phyloP scores from a whole-genome alignment of 2,113 vertebrate genomes.

The Panthera tigris region DNA sequence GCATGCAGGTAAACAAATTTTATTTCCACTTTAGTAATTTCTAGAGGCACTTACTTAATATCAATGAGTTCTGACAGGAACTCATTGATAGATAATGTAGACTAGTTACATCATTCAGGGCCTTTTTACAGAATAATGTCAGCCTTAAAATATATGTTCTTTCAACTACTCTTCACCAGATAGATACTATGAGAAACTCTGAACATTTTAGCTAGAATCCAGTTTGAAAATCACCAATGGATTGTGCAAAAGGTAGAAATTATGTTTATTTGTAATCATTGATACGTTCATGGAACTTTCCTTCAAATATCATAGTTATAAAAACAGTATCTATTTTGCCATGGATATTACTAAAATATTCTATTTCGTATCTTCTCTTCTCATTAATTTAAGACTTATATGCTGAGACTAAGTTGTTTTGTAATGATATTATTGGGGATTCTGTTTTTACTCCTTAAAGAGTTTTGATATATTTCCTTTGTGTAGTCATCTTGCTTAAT shows the following conservation, averaged over 20 bases:
- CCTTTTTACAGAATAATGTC: background rate
- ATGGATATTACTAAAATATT: background rate
- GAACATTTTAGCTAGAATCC: background rate
- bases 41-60: background rate
- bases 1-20: background rate
- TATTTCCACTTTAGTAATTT: background rate
- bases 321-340: background rate
- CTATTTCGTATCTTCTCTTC: background rate
- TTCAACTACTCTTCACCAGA: background rate
- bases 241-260: background rate
- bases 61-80: background rate
- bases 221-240: background rate
- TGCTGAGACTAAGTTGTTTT: background rate
- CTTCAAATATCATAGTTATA: background rate
- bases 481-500: background rate
- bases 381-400: background rate
- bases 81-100: background rate
- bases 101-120: background rate
- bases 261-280: background rate
- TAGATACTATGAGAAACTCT: background rate
- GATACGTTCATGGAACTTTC: background rate
- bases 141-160: background rate
- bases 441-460: background rate
- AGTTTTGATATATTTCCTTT: background rate
- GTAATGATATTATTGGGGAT: background rate